phyloP scores from a whole-genome alignment of 1,140 invertebrate genomes.

The Whitmania pigra region DNA sequence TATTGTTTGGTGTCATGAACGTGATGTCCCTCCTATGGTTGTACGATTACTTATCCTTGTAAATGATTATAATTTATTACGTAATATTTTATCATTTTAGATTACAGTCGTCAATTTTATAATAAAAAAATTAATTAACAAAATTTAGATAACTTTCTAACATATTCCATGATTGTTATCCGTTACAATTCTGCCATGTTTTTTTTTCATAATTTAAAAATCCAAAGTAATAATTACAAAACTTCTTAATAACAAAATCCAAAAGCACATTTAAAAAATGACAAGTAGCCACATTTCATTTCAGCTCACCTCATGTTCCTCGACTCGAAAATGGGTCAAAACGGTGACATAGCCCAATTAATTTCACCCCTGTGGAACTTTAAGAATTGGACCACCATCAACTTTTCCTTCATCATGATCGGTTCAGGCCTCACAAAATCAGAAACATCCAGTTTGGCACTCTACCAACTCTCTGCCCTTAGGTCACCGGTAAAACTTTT shows the following conservation, averaged over 20 bases:
- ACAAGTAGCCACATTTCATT: neutral
- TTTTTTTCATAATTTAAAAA: neutral
- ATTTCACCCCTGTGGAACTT: conserved; percentile 18
- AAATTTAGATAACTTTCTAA: neutral
- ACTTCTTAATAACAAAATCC: neutral
- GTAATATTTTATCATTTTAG: too few relatives aligned
- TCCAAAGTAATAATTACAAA: neutral
- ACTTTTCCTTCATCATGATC: conserved; percentile 11
- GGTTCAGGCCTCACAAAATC: neutral
- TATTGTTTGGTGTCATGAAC: neutral
- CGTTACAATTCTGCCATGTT: too few relatives aligned
- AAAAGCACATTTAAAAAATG: neutral
- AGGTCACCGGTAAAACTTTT: neutral
- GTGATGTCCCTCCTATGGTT: neutral
- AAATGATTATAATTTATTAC: too few relatives aligned
- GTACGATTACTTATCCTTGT: neutral
- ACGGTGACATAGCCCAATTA: conserved; percentile 9
- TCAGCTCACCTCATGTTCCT: conserved; percentile 15
- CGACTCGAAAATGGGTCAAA: conserved; percentile 16
- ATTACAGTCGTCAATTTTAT: too few relatives aligned
- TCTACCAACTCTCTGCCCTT: conserved; percentile 8
- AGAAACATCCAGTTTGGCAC: neutral
- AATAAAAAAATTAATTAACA: neutral
- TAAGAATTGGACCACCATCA: neutral
- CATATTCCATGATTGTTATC: too few relatives aligned